Evolutionary conservation across 2,113 vertebrate genomes (phyloP).

Genomic region (Callipepla squamata): DNA sequence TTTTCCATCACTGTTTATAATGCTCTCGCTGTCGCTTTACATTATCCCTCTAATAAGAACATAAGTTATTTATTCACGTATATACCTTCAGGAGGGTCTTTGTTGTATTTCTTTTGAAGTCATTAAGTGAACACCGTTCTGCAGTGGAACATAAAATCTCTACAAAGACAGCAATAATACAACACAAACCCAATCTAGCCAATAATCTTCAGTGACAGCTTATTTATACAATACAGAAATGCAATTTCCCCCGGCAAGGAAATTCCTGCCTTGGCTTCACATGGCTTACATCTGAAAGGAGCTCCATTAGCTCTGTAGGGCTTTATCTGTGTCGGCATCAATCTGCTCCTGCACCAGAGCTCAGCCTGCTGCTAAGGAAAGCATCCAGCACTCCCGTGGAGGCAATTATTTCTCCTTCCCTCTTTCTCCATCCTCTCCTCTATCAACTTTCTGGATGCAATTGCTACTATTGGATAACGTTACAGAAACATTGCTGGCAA

Average conservation of each 20-base stretch:
- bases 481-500: not conserved
- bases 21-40: not conserved
- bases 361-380: not conserved
- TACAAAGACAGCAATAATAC: not conserved
- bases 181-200: not conserved
- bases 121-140: not conserved
- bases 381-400: not conserved
- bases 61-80: not conserved
- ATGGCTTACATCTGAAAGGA: not conserved
- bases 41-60: not conserved
- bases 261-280: not conserved
- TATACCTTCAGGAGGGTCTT: not conserved
- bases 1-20: not conserved
- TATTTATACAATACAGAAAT: not conserved
- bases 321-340: not conserved
- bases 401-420: not conserved
- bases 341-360: not conserved
- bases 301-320: not conserved
- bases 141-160: not conserved
- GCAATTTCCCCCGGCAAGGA: not conserved
- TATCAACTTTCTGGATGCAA: rapidly evolving
- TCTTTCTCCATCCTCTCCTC: not conserved
- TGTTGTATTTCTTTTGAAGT: not conserved
- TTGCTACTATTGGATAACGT: not conserved
- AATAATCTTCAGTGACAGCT: not conserved